A percentile compares a stretch with the other conserved stretches of the same genome.
These are phyloP conservation scores for Cheirogaleus medius DNA, from an alignment of 2,113 vertebrate genomes.

Conservation along the genomic window DNA sequence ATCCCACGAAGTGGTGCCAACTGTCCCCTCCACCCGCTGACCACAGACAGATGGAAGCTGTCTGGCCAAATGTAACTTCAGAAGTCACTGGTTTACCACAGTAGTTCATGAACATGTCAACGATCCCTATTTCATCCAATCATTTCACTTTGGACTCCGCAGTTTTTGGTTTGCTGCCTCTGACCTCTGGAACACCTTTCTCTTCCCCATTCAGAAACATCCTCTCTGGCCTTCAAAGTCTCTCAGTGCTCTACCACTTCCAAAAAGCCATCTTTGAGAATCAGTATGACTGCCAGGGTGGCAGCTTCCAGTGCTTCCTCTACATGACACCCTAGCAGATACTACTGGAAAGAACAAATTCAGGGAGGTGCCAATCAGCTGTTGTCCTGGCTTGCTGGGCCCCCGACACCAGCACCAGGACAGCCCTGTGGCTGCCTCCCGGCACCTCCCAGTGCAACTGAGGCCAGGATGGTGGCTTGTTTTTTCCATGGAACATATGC, in stretches of 20 bases:
- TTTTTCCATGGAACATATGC: background rate
- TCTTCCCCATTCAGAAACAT: constrained; percentile 23
- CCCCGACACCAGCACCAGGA: background rate
- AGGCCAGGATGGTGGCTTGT: background rate
- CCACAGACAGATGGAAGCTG: constrained; percentile 60
- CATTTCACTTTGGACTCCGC: background rate
- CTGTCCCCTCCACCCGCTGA: constrained; percentile 22
- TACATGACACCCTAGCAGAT: rapidly evolving
- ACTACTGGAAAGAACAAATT: background rate
- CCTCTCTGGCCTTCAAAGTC: background rate
- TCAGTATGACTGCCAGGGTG: background rate
- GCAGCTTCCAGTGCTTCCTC: background rate
- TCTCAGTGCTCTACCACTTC: background rate
- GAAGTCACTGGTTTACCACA: constrained; percentile 69
- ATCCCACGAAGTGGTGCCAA: background rate
- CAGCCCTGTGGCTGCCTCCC: background rate
- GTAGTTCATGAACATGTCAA: constrained; percentile 67
- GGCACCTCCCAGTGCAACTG: background rate
- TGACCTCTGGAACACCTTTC: constrained; percentile 72
- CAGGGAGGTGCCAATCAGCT: background rate
- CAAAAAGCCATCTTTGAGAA: background rate
- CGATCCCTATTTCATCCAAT: background rate
- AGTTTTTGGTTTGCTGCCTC: constrained; percentile 60
- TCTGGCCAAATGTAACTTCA: constrained; percentile 75
- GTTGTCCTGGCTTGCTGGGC: background rate